Base-by-base conservation (phyloP, 1,140 invertebrate genomes). In the Cepaea nemoralis region DNA sequence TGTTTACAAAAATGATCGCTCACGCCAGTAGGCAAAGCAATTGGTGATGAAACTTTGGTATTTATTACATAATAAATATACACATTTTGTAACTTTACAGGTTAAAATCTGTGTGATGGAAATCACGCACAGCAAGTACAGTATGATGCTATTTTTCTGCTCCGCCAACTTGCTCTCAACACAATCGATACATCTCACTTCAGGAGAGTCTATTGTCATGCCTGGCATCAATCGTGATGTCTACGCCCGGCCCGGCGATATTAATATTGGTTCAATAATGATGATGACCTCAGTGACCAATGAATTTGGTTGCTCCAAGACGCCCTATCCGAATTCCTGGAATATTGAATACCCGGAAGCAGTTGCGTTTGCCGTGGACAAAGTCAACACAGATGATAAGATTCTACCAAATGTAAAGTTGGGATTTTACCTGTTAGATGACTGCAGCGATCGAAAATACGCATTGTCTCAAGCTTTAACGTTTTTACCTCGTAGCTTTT, bases 351-450 rank as follows among this genome's bases (percentile, higher is more conserved):
- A 77, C 40, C 79, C 83, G 1, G 82, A 86, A 69, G 83, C 83
- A 0, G 39, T 86, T 2, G 82, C 70, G 12, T 86, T 82, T 76
- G 85, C 85, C 33, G 83, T 86, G 6, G 55, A 81, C 10, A 75
- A 82, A 19, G 81, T 86, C 8, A 86, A 86, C 80, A 35, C 69
- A 6, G 42, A 80, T 19, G 8, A 12, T 0, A 59, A 83, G 33
- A 59, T 86, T 37, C 66, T 86, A 22, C 82, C 84, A 33, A 83
- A 83, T 73, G n/a, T 86, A 14, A 83, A 74, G 19, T 75, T 86
- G 5, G 85, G 85, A 10, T 83, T 82, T 55, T 75, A 76, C 40
- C 74, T 85, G 27, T 67, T 86, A 16, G 82, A 85, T 55, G 84
- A 85, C 66, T 86, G 85, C 42, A 50, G 48, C 2, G 75, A 76